Conservation (phyloP, 2,797 vertebrate genomes). For the Orestias chungarensis region DNA sequence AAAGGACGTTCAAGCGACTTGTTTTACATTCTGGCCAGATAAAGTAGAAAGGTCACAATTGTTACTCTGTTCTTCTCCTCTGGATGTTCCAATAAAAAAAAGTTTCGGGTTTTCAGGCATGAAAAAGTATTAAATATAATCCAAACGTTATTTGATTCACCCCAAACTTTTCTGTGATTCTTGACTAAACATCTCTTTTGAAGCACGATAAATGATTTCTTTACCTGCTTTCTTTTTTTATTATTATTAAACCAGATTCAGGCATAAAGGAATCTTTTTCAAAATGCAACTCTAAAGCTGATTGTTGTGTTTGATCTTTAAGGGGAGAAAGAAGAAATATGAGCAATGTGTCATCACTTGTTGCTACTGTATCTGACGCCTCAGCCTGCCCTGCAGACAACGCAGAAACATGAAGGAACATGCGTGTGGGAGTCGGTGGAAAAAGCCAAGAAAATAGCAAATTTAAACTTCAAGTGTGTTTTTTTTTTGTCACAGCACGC, state of each 20-base stretch:
- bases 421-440: slow-evolving; percentile 13
- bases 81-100: background rate
- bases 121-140: too few species aligned
- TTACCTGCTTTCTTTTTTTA: too few species aligned
- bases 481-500: background rate
- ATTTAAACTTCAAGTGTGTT: background rate
- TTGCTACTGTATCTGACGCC: slow-evolving; percentile 28
- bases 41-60: background rate
- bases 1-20: background rate
- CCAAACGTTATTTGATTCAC: too few species aligned
- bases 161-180: background rate
- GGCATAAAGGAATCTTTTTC: slow-evolving; percentile 14
- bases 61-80: background rate
- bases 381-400: background rate
- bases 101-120: background rate
- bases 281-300: background rate
- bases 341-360: slow-evolving; percentile 46
- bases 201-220: too few species aligned
- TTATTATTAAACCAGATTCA: too few species aligned
- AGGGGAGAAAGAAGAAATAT: slow-evolving; percentile 37
- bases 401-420: slow-evolving; percentile 30
- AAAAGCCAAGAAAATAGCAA: background rate
- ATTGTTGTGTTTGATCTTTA: slow-evolving; percentile 35
- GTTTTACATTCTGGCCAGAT: background rate
- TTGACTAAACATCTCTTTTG: background rate